A percentile compares a stretch with the other conserved stretches of the same genome.
Conservation (phyloP, 2,113 vertebrate genomes). For the Dolichallabes microphthalmus region DNA sequence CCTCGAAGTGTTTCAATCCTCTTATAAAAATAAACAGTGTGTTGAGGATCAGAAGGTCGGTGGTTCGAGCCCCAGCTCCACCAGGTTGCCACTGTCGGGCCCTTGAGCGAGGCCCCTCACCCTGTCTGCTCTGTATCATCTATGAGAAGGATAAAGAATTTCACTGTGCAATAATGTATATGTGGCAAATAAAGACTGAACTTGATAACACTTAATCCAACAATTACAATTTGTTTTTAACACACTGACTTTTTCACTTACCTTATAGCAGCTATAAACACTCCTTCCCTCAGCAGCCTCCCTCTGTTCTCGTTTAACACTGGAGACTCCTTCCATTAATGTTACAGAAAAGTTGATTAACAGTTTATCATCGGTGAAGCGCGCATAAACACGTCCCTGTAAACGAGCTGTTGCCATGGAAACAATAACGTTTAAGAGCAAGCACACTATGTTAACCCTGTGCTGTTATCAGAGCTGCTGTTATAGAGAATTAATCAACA, state of each 20-base stretch:
- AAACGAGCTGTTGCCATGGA: background rate
- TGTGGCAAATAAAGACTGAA: too few relatives aligned
- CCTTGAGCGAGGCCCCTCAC: too few relatives aligned
- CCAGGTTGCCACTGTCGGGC: too few relatives aligned
- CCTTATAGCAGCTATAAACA: background rate
- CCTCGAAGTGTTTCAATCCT: background rate
- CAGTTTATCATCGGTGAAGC: background rate
- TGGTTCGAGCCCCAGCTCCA: too few relatives aligned
- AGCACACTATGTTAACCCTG: background rate
- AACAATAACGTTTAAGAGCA: background rate
- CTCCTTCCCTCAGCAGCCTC: background rate
- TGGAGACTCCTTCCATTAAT: background rate
- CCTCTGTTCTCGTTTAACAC: background rate
- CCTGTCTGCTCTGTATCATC: too few relatives aligned
- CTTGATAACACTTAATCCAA: background rate
- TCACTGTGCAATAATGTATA: too few relatives aligned
- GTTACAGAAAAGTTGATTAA: background rate
- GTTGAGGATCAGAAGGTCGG: too few relatives aligned
- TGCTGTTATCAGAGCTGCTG: background rate
- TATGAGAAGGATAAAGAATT: too few relatives aligned
- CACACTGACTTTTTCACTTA: background rate
- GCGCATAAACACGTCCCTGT: background rate
- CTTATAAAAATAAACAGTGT: background rate
- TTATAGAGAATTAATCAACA: background rate
- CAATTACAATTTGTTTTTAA: background rate